phyloP scores from a whole-genome alignment of 2,797 vertebrate genomes.

The Lacerta bilineata region DNA sequence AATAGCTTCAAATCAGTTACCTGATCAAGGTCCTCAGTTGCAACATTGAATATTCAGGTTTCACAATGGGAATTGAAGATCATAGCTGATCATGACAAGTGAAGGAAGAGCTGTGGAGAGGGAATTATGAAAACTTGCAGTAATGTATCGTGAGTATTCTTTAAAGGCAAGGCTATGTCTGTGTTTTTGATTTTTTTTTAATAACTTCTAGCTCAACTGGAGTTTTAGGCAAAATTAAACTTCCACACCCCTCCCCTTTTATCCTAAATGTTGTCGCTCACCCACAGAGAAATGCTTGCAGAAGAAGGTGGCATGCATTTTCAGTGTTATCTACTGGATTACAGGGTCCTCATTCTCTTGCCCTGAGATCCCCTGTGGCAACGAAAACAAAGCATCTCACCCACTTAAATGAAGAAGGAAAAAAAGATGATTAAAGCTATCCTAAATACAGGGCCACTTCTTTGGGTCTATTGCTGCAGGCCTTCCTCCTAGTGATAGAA shows the following conservation, averaged over 20 bases:
- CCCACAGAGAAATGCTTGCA: background rate
- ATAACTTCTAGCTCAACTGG: background rate
- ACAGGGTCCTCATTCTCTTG: constrained; percentile 33
- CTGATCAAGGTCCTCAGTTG: background rate
- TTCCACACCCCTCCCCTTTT: background rate
- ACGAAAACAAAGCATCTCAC: constrained; percentile 19
- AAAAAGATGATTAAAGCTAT: constrained; percentile 12
- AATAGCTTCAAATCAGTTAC: background rate
- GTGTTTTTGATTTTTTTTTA: background rate
- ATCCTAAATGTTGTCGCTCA: background rate
- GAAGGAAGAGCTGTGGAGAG: background rate
- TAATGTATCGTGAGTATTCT: background rate
- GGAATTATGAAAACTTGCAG: background rate
- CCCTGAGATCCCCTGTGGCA: background rate
- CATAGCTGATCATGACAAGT: background rate
- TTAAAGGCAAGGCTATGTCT: background rate
- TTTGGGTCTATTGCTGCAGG: constrained; percentile 4
- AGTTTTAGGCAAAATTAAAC: background rate
- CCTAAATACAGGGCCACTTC: background rate
- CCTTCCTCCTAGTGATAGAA: background rate
- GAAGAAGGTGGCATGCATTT: constrained; percentile 5
- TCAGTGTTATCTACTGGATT: constrained; percentile 29
- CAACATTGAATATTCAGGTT: background rate
- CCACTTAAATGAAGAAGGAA: background rate
- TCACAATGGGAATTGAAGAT: background rate